Percentiles rank a stretch among this genome's conserved stretches.
Evolutionary conservation across 2,113 vertebrate genomes (phyloP).

Genomic region (Nannospalax galili): DNA sequence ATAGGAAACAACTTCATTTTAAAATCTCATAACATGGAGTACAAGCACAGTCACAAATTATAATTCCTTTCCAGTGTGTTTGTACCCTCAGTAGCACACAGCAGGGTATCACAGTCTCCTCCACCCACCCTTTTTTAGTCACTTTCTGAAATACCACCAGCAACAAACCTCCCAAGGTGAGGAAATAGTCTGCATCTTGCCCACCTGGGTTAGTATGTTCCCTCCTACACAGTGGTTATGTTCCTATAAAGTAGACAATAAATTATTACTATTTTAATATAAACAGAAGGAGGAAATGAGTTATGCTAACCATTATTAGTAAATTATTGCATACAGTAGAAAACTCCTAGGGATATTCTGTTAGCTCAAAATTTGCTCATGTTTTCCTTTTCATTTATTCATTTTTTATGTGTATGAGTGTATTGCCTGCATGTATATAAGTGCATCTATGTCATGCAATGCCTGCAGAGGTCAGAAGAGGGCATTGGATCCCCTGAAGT

Average conservation of each 20-base stretch:
- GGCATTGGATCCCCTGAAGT: no score
- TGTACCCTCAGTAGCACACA: conserved; percentile 63
- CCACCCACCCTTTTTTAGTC: conserved; percentile 2
- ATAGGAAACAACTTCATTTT: conserved; percentile 69
- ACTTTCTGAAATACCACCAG: conserved; percentile 47
- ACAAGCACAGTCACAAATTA: conserved; percentile 70
- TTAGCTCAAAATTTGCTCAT: background rate
- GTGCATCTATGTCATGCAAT: no score
- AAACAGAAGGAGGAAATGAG: background rate
- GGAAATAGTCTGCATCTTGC: background rate
- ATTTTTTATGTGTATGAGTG: no score
- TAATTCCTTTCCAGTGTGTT: conserved; percentile 46
- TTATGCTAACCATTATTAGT: background rate
- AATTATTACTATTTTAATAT: conserved; percentile 35
- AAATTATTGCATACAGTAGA: background rate
- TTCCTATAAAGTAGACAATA: background rate
- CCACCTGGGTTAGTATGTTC: conserved; percentile 17
- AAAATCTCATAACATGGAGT: conserved; percentile 69
- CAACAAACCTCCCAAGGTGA: conserved; percentile 49
- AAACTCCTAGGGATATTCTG: background rate
- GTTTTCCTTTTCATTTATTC: background rate
- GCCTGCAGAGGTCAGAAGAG: no score
- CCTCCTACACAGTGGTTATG: background rate
- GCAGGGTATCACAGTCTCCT: background rate
- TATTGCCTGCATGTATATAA: no score